Percentiles rank a stretch among this genome's conserved stretches.
Conservation (phyloP, 92 coral and sea anemone species). For the Epizoanthus stellaris region DNA sequence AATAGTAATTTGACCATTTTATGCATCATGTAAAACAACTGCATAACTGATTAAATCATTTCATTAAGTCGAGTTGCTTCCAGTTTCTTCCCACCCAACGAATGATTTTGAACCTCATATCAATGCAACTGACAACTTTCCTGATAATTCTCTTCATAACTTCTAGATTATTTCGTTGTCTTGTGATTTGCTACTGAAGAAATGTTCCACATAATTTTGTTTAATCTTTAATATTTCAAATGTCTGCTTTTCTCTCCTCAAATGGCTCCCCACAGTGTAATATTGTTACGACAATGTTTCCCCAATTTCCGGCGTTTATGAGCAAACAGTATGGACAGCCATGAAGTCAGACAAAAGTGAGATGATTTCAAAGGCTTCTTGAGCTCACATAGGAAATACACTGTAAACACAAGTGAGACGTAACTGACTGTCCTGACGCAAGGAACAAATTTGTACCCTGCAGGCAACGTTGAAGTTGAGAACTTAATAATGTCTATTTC, state of each 20-base stretch:
- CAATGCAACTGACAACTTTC: not conserved
- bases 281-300: slow-evolving; percentile 27
- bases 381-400: slow-evolving; percentile 36
- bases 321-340: slow-evolving; percentile 32
- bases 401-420: not conserved
- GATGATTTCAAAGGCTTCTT: slow-evolving; percentile 20
- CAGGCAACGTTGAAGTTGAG: slow-evolving; percentile 2
- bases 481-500: not conserved
- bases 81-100: not conserved
- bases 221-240: slow-evolving; percentile 15
- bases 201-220: not conserved
- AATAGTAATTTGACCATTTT: not conserved
- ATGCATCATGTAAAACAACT: not conserved
- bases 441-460: slow-evolving; percentile 10
- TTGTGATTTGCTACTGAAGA: not conserved
- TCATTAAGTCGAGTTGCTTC: too few relatives aligned
- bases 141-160: not conserved
- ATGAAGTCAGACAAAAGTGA: slow-evolving; percentile 23
- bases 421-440: not conserved
- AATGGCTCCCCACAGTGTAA: slow-evolving; percentile 11
- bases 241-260: not conserved
- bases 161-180: not conserved
- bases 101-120: not conserved
- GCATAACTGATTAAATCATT: not conserved
- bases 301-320: slow-evolving; percentile 45